Percentiles rank a stretch among this genome's conserved stretches.
Evolutionary conservation across 2,797 vertebrate species (phyloP).

Genomic region (Onychomys torridus): DNA sequence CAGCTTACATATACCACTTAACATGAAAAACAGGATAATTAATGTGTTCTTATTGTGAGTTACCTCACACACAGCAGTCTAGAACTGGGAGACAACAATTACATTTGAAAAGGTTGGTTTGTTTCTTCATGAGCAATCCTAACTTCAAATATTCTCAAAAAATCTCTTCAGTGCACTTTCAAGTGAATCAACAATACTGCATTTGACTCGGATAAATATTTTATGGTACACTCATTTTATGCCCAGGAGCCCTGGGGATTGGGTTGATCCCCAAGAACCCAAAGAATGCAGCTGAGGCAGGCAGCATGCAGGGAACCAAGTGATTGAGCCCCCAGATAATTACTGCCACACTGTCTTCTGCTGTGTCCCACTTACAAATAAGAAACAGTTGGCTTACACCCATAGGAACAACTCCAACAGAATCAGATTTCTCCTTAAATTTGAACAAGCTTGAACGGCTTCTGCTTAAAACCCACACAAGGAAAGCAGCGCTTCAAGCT

Average conservation of each 20-base stretch:
- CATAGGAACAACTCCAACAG: slow-evolving; percentile 64
- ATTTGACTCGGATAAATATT: slow-evolving; percentile 49
- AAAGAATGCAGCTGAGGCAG: slow-evolving; percentile 18
- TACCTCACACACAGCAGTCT: neutral
- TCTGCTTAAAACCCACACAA: slow-evolving; percentile 74
- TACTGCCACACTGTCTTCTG: slow-evolving; percentile 9
- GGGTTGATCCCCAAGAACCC: slow-evolving; percentile 54
- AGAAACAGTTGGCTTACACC: slow-evolving; percentile 70
- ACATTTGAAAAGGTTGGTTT: slow-evolving; percentile 36
- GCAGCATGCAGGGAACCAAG: slow-evolving; percentile 49
- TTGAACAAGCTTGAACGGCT: slow-evolving; percentile 45
- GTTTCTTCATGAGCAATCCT: slow-evolving; percentile 5
- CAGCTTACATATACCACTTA: neutral
- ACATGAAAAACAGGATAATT: slow-evolving; percentile 23
- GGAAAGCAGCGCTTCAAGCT: slow-evolving; percentile 63
- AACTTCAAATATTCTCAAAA: slow-evolving; percentile 50
- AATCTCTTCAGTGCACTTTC: slow-evolving; percentile 3
- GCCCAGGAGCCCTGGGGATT: slow-evolving; percentile 3
- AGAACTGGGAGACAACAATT: slow-evolving; percentile 11
- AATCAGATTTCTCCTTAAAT: slow-evolving; percentile 74
- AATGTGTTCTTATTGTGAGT: slow-evolving; percentile 18
- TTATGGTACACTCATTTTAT: slow-evolving; percentile 12
- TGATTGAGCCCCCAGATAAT: slow-evolving; percentile 39
- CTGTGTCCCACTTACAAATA: slow-evolving; percentile 70
- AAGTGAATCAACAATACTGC: slow-evolving; percentile 9